Percentiles rank a stretch among this genome's conserved stretches.
Conservation (phyloP, 2,797 vertebrate genomes). For the Sarcophilus harrisii region DNA sequence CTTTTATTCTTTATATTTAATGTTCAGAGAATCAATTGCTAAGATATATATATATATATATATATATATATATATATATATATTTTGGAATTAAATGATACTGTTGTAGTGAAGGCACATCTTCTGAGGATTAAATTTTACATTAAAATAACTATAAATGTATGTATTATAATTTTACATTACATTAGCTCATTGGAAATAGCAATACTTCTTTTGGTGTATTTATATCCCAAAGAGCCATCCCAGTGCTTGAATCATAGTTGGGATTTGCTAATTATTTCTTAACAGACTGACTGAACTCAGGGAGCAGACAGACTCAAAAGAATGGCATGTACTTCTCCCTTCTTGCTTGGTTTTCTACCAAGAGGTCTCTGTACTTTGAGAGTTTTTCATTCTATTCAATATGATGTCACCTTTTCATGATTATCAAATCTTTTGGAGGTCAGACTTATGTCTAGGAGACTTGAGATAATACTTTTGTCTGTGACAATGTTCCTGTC, state of each 20-base stretch:
- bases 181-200: not conserved
- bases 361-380: not conserved
- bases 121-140: not conserved
- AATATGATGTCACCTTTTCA: not conserved
- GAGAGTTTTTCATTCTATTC: not conserved
- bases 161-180: not conserved
- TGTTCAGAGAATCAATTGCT: not conserved
- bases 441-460: not conserved
- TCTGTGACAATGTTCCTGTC: not conserved
- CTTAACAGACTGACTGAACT: not conserved
- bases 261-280: not conserved
- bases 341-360: not conserved
- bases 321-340: not conserved
- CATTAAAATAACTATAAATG: not conserved
- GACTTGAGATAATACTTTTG: not conserved
- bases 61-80: not conserved
- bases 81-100: not conserved
- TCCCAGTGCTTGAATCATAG: not conserved
- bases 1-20: not conserved
- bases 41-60: not conserved
- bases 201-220: not conserved
- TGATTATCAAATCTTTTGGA: not conserved
- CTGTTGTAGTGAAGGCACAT: not conserved
- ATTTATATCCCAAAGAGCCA: not conserved
- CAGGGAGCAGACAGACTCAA: not conserved